Base-by-base conservation (phyloP, 2,888 invertebrate species). In the Abscondita cerata region DNA sequence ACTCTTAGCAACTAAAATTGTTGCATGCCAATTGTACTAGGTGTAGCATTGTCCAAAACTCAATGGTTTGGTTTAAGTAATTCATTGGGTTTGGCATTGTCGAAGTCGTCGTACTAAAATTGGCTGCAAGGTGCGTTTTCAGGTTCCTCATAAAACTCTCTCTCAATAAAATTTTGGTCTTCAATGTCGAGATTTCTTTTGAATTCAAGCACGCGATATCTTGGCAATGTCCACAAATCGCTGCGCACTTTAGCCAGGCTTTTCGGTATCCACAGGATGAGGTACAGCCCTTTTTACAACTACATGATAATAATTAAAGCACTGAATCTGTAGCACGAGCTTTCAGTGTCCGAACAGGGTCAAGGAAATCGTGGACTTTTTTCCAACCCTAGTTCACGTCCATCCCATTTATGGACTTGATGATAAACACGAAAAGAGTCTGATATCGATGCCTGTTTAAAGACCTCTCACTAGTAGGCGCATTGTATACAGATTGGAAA, bases 281-380 rank as follows among this genome's bases (percentile, higher is more conserved):
- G 5, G 47, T 18, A 12, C 46, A 54, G 5, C 47, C 16, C 15
- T 11, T 48, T 48, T 51, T 48, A 46, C 47, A 55, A 55, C 33
- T 55, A 19, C 55, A 55, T 2, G 57, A 57, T n/a, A 57, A 15
- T 20, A 57, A 57, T 51, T 36, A 31, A 4, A 57, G 57, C 51
- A 51, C 8, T 2, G 50, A 51, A 16, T 51, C 36, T 36, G 57
- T 50, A 36, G 57, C 57, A 16, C 25, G 50, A 1, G 25, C 36
- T 25, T 55, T 46, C 4, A 47, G 40, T 52, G 44, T 51, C 16
- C 12, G 19, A 52, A 59, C 52, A 52, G 40, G 52, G 8, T 16
- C 11, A 1, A 40, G 19, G 19, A 2, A 40, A 18, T 52, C 52
- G 12, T 52, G 19, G 4, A 52, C 18, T 34, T 38, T 52, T 38